Evolutionary conservation across 1,140 invertebrate species (phyloP), one percentile per base, ranked within the genome.

Genomic region (Sinella curviseta): DNA sequence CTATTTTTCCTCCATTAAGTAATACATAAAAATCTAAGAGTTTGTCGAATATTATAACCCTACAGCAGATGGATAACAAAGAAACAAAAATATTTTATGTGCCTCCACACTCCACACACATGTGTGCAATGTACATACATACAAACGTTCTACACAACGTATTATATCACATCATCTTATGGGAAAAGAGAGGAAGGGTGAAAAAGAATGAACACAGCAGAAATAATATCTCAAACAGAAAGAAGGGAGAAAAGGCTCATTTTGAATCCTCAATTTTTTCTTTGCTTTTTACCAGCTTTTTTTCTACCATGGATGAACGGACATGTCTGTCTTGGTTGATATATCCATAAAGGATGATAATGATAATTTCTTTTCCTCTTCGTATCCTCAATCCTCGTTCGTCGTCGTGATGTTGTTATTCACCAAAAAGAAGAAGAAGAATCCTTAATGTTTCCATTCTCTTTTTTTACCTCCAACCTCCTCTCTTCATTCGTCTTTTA

Each of bases 311-410:
- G n/a, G n/a, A 14, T 14, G 55, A 14, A 60, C 55, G 55, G 55
- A 60, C 55, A 24, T 60, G 8, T 14, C n/a, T 24, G 8, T 60
- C 55, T 24, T 60, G 24, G 12, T 60, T 60, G 55, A 60, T 60
- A 60, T 60, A 60, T 60, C 55, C 55, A 60, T 60, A 60, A 60
- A 60, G 55, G 55, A 60, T 60, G 55, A 60, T 60, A 60, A 60
- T 60, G 55, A 60, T 60, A 14, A 60, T 70, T 70, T 33, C 65
- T 33, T 70, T 30, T 31, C 31, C 65, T 70, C n/a, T n/a, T n/a
- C n/a, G n/a, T n/a, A n/a, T n/a, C n/a, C n/a, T n/a, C n/a, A n/a
- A n/a, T n/a, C n/a, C n/a, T n/a, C n/a, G n/a, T n/a, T n/a, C n/a
- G n/a, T n/a, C n/a, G n/a, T n/a, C 31, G 31, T 70, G 65, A 70